Evolutionary conservation across 2,113 vertebrate genomes (phyloP).

Genomic region (Plecotus auritus): DNA sequence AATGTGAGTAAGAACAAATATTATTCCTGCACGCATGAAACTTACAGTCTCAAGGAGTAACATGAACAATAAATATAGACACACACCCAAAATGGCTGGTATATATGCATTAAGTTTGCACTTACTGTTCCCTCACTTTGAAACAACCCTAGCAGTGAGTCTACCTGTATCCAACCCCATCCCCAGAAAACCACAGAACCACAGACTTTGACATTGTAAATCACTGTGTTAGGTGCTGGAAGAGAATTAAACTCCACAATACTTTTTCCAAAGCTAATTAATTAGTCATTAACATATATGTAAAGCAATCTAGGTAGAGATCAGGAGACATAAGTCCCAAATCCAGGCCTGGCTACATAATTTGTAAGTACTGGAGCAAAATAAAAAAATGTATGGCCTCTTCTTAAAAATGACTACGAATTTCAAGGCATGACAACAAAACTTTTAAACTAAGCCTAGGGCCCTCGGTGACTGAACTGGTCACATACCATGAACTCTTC

Average conservation of each 20-base stretch:
- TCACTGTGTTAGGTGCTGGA: neutral
- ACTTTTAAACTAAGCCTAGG: neutral
- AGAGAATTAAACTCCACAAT: neutral
- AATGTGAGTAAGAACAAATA: neutral
- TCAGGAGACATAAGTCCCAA: neutral
- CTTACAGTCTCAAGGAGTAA: neutral
- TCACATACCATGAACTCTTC: neutral
- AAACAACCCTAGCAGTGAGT: neutral
- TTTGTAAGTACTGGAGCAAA: neutral
- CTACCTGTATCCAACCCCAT: neutral
- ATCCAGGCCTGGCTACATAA: neutral
- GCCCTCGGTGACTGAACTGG: neutral
- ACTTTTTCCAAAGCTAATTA: neutral
- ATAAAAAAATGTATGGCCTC: neutral
- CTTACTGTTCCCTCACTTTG: neutral
- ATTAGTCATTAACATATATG: conserved; percentile 7
- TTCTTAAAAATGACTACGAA: neutral
- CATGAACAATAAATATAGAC: neutral
- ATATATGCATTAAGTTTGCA: neutral
- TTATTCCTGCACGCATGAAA: neutral
- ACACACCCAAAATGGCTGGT: neutral
- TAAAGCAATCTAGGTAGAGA: neutral
- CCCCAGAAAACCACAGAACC: neutral
- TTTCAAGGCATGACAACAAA: neutral
- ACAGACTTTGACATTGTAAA: neutral